These are phyloP conservation scores for Steinernema carpocapsae DNA, from an alignment of 2,888 invertebrate genomes.

Conservation along the genomic window DNA sequence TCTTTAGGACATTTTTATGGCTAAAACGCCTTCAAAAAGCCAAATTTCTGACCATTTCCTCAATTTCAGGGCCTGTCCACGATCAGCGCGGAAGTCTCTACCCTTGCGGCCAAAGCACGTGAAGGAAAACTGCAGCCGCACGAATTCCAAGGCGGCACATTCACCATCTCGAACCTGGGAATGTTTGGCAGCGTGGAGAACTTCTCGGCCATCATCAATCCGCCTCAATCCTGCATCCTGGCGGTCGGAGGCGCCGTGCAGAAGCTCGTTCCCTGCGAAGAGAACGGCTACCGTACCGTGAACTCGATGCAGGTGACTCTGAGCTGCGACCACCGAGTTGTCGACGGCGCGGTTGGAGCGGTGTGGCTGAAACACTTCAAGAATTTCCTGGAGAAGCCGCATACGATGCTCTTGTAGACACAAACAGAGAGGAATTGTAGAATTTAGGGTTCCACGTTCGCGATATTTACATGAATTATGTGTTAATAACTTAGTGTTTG, in stretches of 20 bases:
- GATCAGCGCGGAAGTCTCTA: constrained; percentile 60
- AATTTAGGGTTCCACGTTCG: neutral
- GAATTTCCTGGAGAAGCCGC: constrained; percentile 86
- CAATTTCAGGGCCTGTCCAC: constrained; percentile 59
- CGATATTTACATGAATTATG: constrained; percentile 5
- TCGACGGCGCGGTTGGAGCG: constrained; percentile 97
- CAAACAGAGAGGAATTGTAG: neutral
- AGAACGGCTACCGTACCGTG: constrained; percentile 70
- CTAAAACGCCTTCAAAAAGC: no score
- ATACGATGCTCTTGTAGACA: constrained; percentile 85
- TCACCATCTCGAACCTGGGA: constrained; percentile 76
- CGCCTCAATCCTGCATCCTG: constrained; percentile 77
- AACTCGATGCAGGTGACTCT: constrained; percentile 87
- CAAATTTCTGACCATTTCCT: neutral
- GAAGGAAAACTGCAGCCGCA: constrained; percentile 76
- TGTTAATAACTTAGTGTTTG: constrained; percentile 28
- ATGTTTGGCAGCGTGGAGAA: constrained; percentile 75
- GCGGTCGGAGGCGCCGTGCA: constrained; percentile 73
- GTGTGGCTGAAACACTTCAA: constrained; percentile 90
- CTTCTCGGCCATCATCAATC: constrained; percentile 78
- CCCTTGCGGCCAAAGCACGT: constrained; percentile 62
- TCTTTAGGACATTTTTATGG: no score
- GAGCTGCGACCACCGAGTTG: constrained; percentile 94
- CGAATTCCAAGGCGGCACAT: constrained; percentile 75
- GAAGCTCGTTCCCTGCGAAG: constrained; percentile 61